Percentiles rank a stretch among this genome's conserved stretches.
Conservation (phyloP, 2,888 invertebrate genomes). For the Dicyrtoma fusca region DNA sequence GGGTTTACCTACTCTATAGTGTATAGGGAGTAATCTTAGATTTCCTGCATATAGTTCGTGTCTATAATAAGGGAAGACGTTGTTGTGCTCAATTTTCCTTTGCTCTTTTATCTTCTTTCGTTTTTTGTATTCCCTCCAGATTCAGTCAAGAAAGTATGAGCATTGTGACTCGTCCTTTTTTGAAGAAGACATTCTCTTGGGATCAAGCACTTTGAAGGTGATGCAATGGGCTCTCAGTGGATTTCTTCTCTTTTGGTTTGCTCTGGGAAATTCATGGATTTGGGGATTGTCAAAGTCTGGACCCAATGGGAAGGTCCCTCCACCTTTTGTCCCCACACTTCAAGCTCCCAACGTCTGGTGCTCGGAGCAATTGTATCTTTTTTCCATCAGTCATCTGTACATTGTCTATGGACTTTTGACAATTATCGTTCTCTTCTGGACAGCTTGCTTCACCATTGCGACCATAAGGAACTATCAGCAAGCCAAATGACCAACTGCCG, state of each 20-base stretch:
- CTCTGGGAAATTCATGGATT: constrained; percentile 79
- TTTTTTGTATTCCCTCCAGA: constrained; percentile 65
- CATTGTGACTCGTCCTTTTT: constrained; percentile 58
- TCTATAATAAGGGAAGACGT: too few species aligned
- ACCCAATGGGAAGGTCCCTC: constrained; percentile 12
- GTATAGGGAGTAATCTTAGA: too few species aligned
- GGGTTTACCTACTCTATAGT: too few species aligned
- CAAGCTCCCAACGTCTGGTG: constrained; percentile 81
- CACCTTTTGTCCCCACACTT: constrained; percentile 67
- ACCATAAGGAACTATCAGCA: constrained; percentile 21
- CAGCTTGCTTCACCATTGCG: constrained; percentile 12
- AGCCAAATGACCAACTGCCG: constrained; percentile 23
- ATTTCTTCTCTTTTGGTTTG: constrained; percentile 76
- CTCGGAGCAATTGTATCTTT: constrained; percentile 75
- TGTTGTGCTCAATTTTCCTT: too few species aligned
- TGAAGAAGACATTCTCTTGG: constrained; percentile 59
- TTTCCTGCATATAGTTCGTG: too few species aligned
- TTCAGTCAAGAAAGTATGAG: constrained; percentile 65
- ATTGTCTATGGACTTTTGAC: constrained; percentile 70
- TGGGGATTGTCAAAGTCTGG: constrained; percentile 72
- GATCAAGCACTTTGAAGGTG: constrained; percentile 65
- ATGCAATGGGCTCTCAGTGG: constrained; percentile 70
- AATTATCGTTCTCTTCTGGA: constrained; percentile 63
- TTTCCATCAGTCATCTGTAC: constrained; percentile 73
- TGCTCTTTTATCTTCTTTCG: not conserved